A percentile compares a stretch with the other conserved stretches of the same genome.
phyloP scores from a whole-genome alignment of 2,797 vertebrate species.

The Pitangus sulphuratus region DNA sequence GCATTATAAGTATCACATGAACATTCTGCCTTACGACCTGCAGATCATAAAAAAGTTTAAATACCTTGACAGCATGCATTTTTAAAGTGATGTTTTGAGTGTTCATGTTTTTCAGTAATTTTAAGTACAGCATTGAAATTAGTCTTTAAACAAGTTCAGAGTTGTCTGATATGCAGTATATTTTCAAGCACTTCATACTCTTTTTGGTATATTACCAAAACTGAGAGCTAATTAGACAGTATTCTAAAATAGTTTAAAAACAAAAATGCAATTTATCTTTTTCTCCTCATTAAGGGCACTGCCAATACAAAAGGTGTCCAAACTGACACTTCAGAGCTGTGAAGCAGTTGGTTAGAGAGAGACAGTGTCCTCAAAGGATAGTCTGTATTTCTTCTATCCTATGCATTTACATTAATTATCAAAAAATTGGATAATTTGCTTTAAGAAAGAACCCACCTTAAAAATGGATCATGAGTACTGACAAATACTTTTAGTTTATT shows the following conservation, averaged over 20 bases:
- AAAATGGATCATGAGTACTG: constrained; percentile 73
- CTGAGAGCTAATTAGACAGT: background rate
- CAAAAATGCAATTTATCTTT: constrained; percentile 51
- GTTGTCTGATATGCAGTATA: constrained; percentile 52
- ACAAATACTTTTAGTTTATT: constrained; percentile 68
- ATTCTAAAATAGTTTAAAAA: constrained; percentile 72
- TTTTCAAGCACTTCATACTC: constrained; percentile 48
- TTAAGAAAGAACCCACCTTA: constrained; percentile 77
- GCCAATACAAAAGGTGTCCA: constrained; percentile 74
- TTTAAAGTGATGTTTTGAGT: constrained; percentile 51
- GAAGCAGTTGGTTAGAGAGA: constrained; percentile 62
- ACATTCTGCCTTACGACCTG: constrained; percentile 36
- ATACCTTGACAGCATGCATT: constrained; percentile 46
- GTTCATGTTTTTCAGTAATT: constrained; percentile 17
- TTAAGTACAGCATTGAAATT: constrained; percentile 32
- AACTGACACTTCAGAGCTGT: constrained; percentile 64
- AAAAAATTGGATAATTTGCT: constrained; percentile 73
- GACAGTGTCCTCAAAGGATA: constrained; percentile 64
- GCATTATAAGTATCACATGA: background rate
- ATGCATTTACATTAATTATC: constrained; percentile 70
- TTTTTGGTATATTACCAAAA: constrained; percentile 5
- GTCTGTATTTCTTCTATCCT: constrained; percentile 47
- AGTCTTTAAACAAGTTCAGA: constrained; percentile 40
- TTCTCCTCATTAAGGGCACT: constrained; percentile 69
- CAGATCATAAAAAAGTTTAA: constrained; percentile 3